These are phyloP conservation scores for Lagocephalus sceleratus DNA, from an alignment of 2,797 vertebrate species.

Conservation along the genomic window DNA sequence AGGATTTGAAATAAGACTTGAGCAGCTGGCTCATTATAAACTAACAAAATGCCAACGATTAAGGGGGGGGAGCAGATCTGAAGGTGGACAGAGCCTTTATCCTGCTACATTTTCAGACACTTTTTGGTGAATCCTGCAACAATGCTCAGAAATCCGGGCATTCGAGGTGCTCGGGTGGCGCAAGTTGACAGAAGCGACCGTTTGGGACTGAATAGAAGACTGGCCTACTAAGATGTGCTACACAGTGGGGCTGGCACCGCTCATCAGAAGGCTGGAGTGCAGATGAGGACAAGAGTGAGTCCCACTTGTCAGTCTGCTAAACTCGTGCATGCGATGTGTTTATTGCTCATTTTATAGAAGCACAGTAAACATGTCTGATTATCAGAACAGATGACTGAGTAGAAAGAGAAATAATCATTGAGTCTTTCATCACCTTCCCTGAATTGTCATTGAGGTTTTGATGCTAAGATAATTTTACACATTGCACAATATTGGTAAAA, in stretches of 20 bases:
- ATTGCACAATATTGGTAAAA: constrained; percentile 14
- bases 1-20: constrained; percentile 24
- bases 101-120: constrained; percentile 41
- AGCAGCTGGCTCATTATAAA: constrained; percentile 62
- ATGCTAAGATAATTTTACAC: constrained; percentile 41
- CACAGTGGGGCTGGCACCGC: constrained; percentile 68
- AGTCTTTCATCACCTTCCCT: constrained; percentile 41
- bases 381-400: no score
- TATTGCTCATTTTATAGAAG: no score
- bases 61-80: constrained; percentile 37
- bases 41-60: constrained; percentile 57
- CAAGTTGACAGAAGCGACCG: constrained; percentile 66
- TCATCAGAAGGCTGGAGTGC: constrained; percentile 61
- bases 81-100: constrained; percentile 46
- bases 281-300: constrained; percentile 60
- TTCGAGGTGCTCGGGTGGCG: constrained; percentile 50
- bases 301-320: constrained; percentile 7
- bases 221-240: constrained; percentile 71
- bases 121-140: constrained; percentile 52
- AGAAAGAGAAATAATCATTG: constrained; percentile 3
- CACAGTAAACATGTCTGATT: no score
- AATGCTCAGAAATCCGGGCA: constrained; percentile 41
- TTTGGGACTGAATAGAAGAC: constrained; percentile 66
- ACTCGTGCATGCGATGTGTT: no score
- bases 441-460: constrained; percentile 36